These are phyloP conservation scores for Synodontis membranacea DNA, from an alignment of 2,113 vertebrate species.

Conservation along the genomic window DNA sequence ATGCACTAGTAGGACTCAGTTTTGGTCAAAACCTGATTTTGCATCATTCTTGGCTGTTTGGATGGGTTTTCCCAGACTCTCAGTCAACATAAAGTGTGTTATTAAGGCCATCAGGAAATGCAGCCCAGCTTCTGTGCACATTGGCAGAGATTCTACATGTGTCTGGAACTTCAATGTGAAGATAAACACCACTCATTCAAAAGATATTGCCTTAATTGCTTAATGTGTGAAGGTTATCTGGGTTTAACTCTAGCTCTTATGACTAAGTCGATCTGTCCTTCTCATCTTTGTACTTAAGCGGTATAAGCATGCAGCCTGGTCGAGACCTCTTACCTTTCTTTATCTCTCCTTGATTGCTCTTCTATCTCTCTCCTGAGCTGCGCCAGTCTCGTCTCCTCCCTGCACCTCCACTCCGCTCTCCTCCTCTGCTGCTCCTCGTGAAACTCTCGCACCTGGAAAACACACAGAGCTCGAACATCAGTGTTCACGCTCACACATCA, in stretches of 20 bases:
- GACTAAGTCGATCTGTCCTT: not conserved
- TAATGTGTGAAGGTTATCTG: not conserved
- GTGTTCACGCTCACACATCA: not conserved
- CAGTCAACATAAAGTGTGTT: not conserved
- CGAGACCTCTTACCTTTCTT: constrained; percentile 35
- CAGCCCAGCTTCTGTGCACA: not conserved
- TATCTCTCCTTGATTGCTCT: constrained; percentile 83
- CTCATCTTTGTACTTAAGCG: not conserved
- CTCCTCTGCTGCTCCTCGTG: constrained; percentile 78
- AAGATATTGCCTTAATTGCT: not conserved
- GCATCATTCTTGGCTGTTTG: not conserved
- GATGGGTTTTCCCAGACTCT: not conserved
- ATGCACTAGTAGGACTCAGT: not conserved
- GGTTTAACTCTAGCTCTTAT: not conserved
- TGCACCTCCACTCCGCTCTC: constrained; percentile 76
- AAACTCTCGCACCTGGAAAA: constrained; percentile 81
- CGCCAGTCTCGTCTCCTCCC: constrained; percentile 75
- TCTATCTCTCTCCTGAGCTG: constrained; percentile 81
- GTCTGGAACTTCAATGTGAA: not conserved
- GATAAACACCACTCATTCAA: not conserved
- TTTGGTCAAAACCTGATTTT: not conserved
- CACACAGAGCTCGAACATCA: constrained; percentile 28
- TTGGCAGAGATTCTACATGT: not conserved
- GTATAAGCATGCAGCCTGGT: not conserved
- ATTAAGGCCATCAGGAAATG: not conserved